A percentile compares a stretch with the other conserved stretches of the same genome.
These are phyloP conservation scores for Tigriopus japonicus DNA, from an alignment of 1,140 invertebrate genomes.

Conservation along the genomic window DNA sequence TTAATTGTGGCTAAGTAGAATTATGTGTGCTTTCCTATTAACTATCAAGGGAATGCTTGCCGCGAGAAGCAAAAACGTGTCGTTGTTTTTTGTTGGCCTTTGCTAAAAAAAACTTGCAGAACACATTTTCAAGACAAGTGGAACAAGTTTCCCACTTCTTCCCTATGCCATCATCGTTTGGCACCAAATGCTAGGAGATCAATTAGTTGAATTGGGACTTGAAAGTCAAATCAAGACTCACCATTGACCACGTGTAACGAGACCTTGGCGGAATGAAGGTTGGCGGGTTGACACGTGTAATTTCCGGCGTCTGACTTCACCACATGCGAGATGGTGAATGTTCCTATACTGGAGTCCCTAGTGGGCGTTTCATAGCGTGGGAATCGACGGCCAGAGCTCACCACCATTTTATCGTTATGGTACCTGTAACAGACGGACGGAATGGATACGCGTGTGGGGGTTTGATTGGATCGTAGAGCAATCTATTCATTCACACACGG, in stretches of 20 bases:
- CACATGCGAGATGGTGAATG: slow-evolving; percentile 1
- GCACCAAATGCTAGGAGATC: no score
- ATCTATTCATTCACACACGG: no score
- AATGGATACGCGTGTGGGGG: not conserved
- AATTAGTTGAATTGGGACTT: no score
- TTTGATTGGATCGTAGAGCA: slow-evolving; percentile 32
- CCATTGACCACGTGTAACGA: slow-evolving; percentile 1
- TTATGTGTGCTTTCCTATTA: no score
- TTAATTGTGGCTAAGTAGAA: no score
- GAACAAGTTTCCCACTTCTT: no score
- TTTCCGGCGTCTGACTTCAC: slow-evolving; percentile 1
- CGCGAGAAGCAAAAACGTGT: no score
- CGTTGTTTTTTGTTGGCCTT: no score
- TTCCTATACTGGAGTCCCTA: not conserved
- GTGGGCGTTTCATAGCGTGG: not conserved
- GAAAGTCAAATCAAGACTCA: not conserved
- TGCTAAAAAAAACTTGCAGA: no score
- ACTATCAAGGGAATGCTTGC: no score
- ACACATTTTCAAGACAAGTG: no score
- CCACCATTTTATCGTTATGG: slow-evolving; percentile 3
- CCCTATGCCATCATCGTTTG: no score
- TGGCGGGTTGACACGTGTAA: slow-evolving; percentile 7
- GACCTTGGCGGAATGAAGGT: not conserved
- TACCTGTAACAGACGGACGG: not conserved
- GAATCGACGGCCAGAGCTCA: not conserved